These are phyloP conservation scores for Chydorus sphaericus DNA, from an alignment of 2,888 invertebrate species.

Conservation along the genomic window DNA sequence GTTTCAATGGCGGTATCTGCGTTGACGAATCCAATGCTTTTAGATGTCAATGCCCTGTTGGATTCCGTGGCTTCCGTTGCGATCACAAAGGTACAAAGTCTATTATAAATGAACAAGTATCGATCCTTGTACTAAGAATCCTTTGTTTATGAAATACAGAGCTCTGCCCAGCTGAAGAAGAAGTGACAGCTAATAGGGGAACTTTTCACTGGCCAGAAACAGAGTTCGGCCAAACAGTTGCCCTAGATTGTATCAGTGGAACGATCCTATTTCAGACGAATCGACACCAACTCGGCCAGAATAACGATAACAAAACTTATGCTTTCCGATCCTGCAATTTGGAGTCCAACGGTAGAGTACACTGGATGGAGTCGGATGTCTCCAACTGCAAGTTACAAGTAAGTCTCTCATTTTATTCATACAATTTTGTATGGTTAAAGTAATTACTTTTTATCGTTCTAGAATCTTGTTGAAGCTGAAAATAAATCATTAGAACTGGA, in stretches of 20 bases:
- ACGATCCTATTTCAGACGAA: no score
- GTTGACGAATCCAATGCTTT: not conserved
- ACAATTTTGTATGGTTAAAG: not conserved
- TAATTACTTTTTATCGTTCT: not conserved
- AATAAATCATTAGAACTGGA: conserved; percentile 2
- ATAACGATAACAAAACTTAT: not conserved
- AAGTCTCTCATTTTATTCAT: not conserved
- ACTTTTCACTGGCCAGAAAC: conserved; percentile 17
- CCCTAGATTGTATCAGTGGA: conserved; percentile 15
- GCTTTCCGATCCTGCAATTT: conserved; percentile 16
- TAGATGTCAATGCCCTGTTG: not conserved
- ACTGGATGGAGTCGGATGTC: conserved; percentile 11
- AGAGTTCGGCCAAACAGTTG: conserved; percentile 12
- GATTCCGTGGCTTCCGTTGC: conserved; percentile 2
- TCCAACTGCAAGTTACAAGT: conserved; percentile 4
- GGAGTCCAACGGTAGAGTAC: conserved; percentile 13
- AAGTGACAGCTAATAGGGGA: conserved; percentile 7
- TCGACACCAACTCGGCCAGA: no score
- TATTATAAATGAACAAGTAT: not conserved
- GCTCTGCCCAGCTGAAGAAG: conserved; percentile 2
- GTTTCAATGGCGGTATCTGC: not conserved
- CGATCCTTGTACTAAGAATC: not conserved
- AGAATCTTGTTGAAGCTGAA: not conserved
- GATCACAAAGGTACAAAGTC: conserved; percentile 4
- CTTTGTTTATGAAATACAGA: not conserved